These are phyloP conservation scores for Brachypodius melanocephalos DNA, from an alignment of 2,113 vertebrate genomes.

Conservation along the genomic window DNA sequence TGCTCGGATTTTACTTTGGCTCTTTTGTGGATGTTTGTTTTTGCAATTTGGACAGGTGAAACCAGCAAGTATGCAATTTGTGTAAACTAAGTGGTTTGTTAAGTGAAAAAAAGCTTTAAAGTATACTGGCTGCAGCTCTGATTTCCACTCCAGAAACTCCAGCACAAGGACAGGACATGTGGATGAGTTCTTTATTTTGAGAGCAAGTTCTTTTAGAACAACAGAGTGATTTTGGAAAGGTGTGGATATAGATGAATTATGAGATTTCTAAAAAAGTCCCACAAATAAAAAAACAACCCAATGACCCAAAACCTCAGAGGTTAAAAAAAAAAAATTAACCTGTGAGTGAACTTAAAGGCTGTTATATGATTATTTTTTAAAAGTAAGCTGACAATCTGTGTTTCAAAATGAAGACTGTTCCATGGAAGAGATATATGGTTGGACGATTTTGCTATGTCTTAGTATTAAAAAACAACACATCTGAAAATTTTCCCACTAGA, in stretches of 20 bases:
- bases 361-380: background rate
- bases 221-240: conserved; percentile 36
- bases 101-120: conserved; percentile 26
- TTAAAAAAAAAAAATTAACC: background rate
- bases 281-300: background rate
- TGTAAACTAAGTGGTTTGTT: conserved; percentile 38
- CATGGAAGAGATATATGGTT: background rate
- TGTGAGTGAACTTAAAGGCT: conserved; percentile 11
- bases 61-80: conserved; percentile 27
- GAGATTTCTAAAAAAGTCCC: conserved; percentile 2
- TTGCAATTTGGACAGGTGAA: conserved; percentile 66
- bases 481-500: background rate
- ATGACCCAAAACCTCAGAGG: conserved; percentile 2
- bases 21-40: conserved; percentile 57
- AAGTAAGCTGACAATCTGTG: background rate
- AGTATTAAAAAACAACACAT: background rate
- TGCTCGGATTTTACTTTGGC: conserved; percentile 21
- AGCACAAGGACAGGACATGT: background rate
- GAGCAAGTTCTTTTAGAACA: conserved; percentile 16
- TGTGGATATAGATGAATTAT: background rate
- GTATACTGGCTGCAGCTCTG: background rate
- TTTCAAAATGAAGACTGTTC: conserved; percentile 23
- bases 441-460: background rate
- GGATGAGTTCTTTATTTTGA: conserved; percentile 40
- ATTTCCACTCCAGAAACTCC: conserved; percentile 7